Evolutionary conservation across 2,113 vertebrate genomes (phyloP).

Genomic region (Macaca fascicularis): T2T-MFA8v1.1 NC_088389.1:14538001-14538500

Average conservation of each 20-base stretch:
- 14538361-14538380: conserved; percentile 46
- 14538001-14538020: neutral
- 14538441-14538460: neutral
- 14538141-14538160: neutral
- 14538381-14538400: neutral
- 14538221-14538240: neutral
- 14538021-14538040: neutral
- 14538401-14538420: neutral
- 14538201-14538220: neutral
- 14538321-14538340: conserved; percentile 41
- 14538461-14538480: neutral
- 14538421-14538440: neutral
- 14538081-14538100: neutral
- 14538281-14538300: conserved; percentile 55
- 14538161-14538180: neutral
- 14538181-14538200: neutral
- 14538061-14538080: neutral
- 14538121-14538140: neutral
- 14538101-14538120: neutral
- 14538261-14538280: neutral
- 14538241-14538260: neutral
- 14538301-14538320: conserved; percentile 46
- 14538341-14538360: conserved; percentile 34
- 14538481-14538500: neutral
- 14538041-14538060: no score